phyloP scores from a whole-genome alignment of 2,888 invertebrate genomes.

The Strigamia transsilvanica region DNA sequence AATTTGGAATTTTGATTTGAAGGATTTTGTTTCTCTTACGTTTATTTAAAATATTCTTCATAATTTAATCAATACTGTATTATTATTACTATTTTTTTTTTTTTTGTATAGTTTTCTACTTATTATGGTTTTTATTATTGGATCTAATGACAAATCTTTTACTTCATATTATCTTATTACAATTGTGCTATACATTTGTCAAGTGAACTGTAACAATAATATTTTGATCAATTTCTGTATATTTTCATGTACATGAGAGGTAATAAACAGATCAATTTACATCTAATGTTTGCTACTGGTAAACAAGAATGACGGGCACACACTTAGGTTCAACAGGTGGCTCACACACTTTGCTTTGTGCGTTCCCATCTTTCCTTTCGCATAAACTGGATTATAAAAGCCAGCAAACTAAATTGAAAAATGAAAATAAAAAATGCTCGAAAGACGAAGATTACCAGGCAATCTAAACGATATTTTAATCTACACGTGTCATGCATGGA shows the following conservation, averaged over 20 bases:
- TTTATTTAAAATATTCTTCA: too few relatives aligned
- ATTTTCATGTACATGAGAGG: neutral
- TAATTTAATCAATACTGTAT: too few relatives aligned
- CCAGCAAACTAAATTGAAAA: neutral
- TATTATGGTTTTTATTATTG: neutral
- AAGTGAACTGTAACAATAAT: neutral
- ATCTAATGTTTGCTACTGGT: constrained; percentile 24
- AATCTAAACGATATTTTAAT: neutral
- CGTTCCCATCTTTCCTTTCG: neutral
- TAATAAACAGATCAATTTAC: neutral
- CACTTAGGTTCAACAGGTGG: neutral
- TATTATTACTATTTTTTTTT: neutral
- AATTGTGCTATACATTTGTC: neutral
- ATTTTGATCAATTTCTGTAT: neutral
- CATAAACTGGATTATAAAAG: neutral
- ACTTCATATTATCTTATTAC: neutral
- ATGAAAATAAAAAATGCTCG: neutral
- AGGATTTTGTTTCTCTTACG: too few relatives aligned
- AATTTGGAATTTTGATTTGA: too few relatives aligned
- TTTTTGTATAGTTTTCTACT: constrained; percentile 31
- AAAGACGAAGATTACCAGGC: neutral
- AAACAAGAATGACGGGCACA: neutral
- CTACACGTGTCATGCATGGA: neutral
- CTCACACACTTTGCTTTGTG: constrained; percentile 13
- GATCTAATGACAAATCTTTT: constrained; percentile 8